A percentile compares a stretch with the other conserved stretches of the same genome.
These are phyloP conservation scores for Trichomalopsis sarcophagae DNA, from an alignment of 1,140 invertebrate species.

Conservation along the genomic window DNA sequence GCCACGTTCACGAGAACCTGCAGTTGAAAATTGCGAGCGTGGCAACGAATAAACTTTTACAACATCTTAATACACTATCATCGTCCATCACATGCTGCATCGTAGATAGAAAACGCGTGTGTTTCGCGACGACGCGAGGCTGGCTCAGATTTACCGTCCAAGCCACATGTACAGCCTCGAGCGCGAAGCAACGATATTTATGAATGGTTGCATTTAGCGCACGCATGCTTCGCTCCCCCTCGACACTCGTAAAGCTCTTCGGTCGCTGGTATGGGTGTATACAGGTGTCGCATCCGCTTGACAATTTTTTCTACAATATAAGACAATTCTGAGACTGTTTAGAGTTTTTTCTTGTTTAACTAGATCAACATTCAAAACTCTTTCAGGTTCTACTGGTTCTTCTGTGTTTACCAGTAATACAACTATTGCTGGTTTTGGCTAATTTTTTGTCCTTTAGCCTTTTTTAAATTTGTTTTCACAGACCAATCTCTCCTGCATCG, in stretches of 20 bases:
- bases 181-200: slow-evolving; percentile 5
- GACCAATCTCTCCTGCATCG: too few relatives aligned
- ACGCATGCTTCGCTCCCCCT: not conserved
- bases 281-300: not conserved
- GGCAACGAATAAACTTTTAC: slow-evolving; percentile 29
- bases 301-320: too few relatives aligned
- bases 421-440: too few relatives aligned
- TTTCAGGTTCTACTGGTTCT: too few relatives aligned
- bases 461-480: too few relatives aligned
- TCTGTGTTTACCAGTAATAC: too few relatives aligned
- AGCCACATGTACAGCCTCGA: not conserved
- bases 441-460: too few relatives aligned
- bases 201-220: slow-evolving; percentile 3
- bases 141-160: slow-evolving; percentile 7
- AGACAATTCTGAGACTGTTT: too few relatives aligned
- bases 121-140: not conserved
- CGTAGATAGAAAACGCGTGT: not conserved
- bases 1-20: not conserved
- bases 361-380: too few relatives aligned
- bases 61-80: slow-evolving; percentile 36
- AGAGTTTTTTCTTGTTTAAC: too few relatives aligned
- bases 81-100: slow-evolving; percentile 22
- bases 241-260: not conserved
- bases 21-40: not conserved
- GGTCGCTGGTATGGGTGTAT: not conserved